Percentiles rank a stretch among this genome's conserved stretches.
Evolutionary conservation across 2,797 vertebrate species (phyloP).

Genomic region (Tamandua tetradactyla): DNA sequence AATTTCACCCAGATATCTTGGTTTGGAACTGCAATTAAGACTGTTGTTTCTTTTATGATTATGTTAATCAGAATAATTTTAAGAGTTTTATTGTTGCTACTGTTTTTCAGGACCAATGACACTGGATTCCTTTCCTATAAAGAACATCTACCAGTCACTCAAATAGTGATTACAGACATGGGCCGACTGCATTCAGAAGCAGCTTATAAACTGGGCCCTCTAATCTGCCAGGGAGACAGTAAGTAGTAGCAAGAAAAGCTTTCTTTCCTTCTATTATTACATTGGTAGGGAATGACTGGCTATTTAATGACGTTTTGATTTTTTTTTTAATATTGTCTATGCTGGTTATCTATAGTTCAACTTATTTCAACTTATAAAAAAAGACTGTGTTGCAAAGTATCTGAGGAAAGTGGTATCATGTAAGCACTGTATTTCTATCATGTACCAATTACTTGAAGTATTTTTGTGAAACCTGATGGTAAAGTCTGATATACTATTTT

Average conservation of each 20-base stretch:
- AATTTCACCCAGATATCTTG: slow-evolving; percentile 15
- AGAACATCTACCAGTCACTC: slow-evolving; percentile 92
- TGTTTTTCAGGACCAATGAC: slow-evolving; percentile 90
- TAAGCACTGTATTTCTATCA: background rate
- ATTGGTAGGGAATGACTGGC: background rate
- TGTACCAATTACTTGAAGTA: background rate
- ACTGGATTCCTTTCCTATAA: slow-evolving; percentile 93
- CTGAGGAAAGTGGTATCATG: background rate
- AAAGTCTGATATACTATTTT: background rate
- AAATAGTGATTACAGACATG: slow-evolving; percentile 92
- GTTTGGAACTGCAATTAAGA: slow-evolving; percentile 30
- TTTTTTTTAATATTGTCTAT: background rate
- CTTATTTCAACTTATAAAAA: background rate
- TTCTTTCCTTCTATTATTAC: too few relatives aligned
- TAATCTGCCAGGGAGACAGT: slow-evolving; percentile 95
- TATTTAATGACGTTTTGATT: too few relatives aligned
- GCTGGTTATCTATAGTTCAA: background rate
- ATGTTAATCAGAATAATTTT: slow-evolving; percentile 57
- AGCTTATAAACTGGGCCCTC: slow-evolving; percentile 92
- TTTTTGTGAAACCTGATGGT: background rate
- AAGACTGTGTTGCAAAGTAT: background rate
- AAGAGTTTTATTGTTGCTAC: slow-evolving; percentile 46
- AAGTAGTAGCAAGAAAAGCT: slow-evolving; percentile 83
- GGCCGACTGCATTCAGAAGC: slow-evolving; percentile 90
- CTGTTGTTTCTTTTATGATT: slow-evolving; percentile 30